Evolutionary conservation across 2,888 invertebrate species (phyloP).

Genomic region (Catocala fraxini): DNA sequence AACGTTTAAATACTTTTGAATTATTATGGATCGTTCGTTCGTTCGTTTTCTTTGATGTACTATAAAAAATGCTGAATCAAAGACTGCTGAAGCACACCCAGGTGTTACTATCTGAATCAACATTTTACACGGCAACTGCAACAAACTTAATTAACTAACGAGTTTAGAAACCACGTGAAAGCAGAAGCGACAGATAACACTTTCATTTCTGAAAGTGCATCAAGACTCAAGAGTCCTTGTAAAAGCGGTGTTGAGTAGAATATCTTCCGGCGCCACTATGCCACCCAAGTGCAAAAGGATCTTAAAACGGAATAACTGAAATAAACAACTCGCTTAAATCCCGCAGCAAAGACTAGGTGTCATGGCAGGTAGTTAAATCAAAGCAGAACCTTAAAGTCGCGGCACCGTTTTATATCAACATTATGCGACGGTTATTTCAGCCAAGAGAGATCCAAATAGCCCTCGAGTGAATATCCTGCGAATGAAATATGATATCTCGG

Average conservation of each 20-base stretch:
- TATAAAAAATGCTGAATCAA: too few species aligned
- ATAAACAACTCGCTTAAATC: slow-evolving; percentile 44
- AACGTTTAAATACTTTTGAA: too few species aligned
- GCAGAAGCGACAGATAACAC: neutral
- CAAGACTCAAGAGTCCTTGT: slow-evolving; percentile 3
- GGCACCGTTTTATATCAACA: slow-evolving; percentile 71
- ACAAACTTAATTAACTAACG: neutral
- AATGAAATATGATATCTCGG: slow-evolving; percentile 67
- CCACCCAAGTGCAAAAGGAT: slow-evolving; percentile 19
- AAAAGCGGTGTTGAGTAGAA: slow-evolving; percentile 1
- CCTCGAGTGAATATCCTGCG: slow-evolving; percentile 50
- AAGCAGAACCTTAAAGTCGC: slow-evolving; percentile 41
- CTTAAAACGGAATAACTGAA: slow-evolving; percentile 28
- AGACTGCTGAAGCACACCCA: too few species aligned
- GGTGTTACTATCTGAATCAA: too few species aligned
- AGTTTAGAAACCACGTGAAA: neutral
- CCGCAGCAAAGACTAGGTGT: slow-evolving; percentile 37
- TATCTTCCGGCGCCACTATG: slow-evolving; percentile 21
- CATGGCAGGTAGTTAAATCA: slow-evolving; percentile 48
- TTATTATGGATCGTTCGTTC: too few species aligned
- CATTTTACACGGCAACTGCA: neutral
- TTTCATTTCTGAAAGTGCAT: slow-evolving; percentile 1
- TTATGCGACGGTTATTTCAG: slow-evolving; percentile 82
- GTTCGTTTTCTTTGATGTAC: too few species aligned
- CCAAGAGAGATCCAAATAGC: slow-evolving; percentile 38